Evolutionary conservation across 2,113 vertebrate genomes (phyloP).

Genomic region (Mustelus asterias): DNA sequence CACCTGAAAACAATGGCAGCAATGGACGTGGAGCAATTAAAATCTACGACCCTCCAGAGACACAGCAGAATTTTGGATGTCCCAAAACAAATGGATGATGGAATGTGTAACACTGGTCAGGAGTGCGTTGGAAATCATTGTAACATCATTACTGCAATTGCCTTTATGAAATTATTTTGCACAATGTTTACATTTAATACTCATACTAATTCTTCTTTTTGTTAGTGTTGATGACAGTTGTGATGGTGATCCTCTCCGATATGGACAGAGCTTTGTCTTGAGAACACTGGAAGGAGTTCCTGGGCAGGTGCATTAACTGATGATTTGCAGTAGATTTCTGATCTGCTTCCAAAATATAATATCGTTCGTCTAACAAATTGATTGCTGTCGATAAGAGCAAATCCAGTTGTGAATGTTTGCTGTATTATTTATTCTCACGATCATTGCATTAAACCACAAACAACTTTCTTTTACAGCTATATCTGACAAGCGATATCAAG

Average conservation of each 20-base stretch:
- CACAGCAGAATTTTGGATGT: background rate
- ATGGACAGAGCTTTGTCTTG: slow-evolving; percentile 61
- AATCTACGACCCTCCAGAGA: background rate
- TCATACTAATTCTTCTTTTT: background rate
- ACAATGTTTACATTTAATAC: background rate
- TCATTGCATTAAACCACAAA: background rate
- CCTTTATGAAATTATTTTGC: background rate
- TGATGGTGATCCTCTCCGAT: slow-evolving; percentile 54
- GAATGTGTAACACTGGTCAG: too few species aligned
- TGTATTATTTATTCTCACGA: background rate
- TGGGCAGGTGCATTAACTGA: slow-evolving; percentile 52
- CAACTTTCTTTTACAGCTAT: slow-evolving; percentile 60
- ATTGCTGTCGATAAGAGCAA: background rate
- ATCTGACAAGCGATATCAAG: slow-evolving; percentile 72
- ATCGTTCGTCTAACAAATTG: background rate
- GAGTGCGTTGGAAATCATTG: background rate
- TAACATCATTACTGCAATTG: background rate
- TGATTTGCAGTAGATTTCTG: background rate
- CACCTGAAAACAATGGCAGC: background rate
- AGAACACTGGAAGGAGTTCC: slow-evolving; percentile 56
- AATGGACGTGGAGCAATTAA: background rate
- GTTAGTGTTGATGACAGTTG: slow-evolving; percentile 50
- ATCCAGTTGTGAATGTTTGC: background rate
- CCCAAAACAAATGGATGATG: background rate
- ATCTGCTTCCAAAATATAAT: background rate